phyloP scores from a whole-genome alignment of 2,113 vertebrate species.

The Limnothrissa miodon region DNA sequence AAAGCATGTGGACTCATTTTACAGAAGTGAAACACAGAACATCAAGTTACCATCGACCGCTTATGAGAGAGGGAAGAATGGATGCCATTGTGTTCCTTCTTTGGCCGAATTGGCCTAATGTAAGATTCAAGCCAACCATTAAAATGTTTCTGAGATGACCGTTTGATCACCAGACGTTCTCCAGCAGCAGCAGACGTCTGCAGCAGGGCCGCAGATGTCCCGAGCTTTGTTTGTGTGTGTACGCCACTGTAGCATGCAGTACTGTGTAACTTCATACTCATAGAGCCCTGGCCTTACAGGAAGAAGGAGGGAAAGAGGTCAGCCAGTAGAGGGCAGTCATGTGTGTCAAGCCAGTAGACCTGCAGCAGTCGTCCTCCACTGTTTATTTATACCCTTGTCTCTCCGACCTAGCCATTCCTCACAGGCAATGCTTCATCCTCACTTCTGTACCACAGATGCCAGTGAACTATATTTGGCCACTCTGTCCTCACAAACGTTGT shows the following conservation, averaged over 20 bases:
- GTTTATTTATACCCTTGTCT: not conserved
- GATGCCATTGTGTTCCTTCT: not conserved
- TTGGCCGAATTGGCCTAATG: not conserved
- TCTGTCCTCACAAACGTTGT: not conserved
- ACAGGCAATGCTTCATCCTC: not conserved
- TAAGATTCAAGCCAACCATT: not conserved
- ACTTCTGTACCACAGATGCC: not conserved
- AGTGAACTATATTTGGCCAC: not conserved
- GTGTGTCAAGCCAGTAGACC: slow-evolving; percentile 25
- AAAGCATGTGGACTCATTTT: slow-evolving; percentile 10
- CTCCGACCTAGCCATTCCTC: not conserved
- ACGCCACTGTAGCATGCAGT: slow-evolving; percentile 19
- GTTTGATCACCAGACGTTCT: not conserved
- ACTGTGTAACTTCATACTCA: slow-evolving; percentile 40
- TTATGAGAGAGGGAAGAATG: not conserved
- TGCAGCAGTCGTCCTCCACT: not conserved
- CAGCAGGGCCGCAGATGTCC: not conserved
- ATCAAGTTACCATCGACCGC: not conserved
- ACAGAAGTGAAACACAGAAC: slow-evolving; percentile 12
- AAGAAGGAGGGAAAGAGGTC: slow-evolving; percentile 40
- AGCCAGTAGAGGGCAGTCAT: slow-evolving; percentile 31
- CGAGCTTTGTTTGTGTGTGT: not conserved
- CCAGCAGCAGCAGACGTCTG: not conserved
- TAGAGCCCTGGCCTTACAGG: slow-evolving; percentile 28
- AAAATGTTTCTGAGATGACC: not conserved